A percentile compares a stretch with the other conserved stretches of the same genome.
These are phyloP conservation scores for Halcyon chelicuti DNA, from an alignment of 2,797 vertebrate species.

Conservation along the genomic window DNA sequence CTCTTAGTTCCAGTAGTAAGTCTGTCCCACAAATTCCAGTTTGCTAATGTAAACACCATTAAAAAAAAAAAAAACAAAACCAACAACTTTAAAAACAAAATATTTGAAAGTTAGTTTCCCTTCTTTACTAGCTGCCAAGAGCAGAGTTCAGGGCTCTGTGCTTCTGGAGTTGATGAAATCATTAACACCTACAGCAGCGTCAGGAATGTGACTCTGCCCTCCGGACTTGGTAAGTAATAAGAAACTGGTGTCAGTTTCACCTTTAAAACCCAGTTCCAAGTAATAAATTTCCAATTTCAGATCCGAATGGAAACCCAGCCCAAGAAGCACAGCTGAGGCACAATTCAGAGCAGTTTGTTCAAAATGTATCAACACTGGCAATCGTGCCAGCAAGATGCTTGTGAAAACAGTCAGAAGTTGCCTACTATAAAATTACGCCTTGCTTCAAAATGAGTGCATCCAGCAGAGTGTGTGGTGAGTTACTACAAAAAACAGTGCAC, in stretches of 20 bases:
- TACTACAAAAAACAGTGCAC: not conserved
- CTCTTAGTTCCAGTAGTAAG: not conserved
- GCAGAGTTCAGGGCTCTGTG: constrained; percentile 27
- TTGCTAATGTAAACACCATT: constrained; percentile 39
- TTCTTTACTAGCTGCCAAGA: constrained; percentile 53
- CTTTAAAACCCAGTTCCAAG: constrained; percentile 47
- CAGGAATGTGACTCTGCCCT: constrained; percentile 63
- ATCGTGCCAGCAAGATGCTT: not conserved
- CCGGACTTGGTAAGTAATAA: constrained; percentile 55
- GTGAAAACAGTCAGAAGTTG: not conserved
- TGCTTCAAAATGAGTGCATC: not conserved
- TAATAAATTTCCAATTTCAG: constrained; percentile 54
- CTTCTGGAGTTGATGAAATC: constrained; percentile 58
- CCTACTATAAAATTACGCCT: not conserved
- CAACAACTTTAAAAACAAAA: constrained; percentile 37
- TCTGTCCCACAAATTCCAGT: constrained; percentile 16
- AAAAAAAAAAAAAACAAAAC: not conserved
- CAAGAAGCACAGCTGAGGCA: not conserved
- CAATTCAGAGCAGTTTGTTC: not conserved
- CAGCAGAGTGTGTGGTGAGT: not conserved
- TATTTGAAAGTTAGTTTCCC: constrained; percentile 44
- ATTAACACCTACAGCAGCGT: constrained; percentile 65
- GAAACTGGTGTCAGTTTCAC: constrained; percentile 51
- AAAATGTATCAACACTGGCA: not conserved
- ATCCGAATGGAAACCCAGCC: constrained; percentile 10